Conservation (phyloP, 1,140 invertebrate genomes). For the Heliconius eleuchia region DNA sequence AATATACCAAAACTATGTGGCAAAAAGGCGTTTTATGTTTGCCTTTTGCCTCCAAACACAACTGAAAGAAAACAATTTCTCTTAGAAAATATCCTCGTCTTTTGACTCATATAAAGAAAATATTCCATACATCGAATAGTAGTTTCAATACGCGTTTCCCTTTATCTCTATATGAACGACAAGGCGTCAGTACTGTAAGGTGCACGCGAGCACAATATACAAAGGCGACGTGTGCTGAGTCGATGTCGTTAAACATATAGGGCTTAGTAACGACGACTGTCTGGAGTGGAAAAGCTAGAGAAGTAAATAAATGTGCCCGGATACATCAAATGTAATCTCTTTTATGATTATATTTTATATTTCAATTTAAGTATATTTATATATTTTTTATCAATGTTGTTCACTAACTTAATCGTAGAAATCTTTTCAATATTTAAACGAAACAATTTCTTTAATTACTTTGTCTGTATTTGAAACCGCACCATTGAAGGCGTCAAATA, state of each 20-base stretch:
- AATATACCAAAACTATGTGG: too few relatives aligned
- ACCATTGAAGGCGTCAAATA: too few relatives aligned
- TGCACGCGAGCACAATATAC: conserved; percentile 36
- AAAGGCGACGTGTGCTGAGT: conserved; percentile 20
- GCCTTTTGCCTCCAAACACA: too few relatives aligned
- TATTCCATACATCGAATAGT: background rate
- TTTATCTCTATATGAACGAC: background rate
- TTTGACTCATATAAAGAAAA: background rate
- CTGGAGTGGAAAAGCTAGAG: background rate
- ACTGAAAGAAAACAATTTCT: too few relatives aligned
- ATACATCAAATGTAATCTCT: background rate
- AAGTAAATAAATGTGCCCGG: background rate
- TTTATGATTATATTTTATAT: background rate
- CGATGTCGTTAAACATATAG: conserved; percentile 7
- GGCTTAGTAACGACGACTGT: conserved; percentile 2
- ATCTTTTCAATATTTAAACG: too few relatives aligned
- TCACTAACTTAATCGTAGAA: too few relatives aligned
- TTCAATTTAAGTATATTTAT: too few relatives aligned
- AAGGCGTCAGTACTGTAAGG: conserved; percentile 2
- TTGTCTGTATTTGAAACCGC: too few relatives aligned
- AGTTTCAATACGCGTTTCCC: background rate
- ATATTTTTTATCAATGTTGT: too few relatives aligned
- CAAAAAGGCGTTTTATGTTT: too few relatives aligned
- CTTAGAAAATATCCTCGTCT: background rate
- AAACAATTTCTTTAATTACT: too few relatives aligned